Percentiles rank a stretch among this genome's conserved stretches.
These are phyloP conservation scores for Fukomys damarensis DNA, from an alignment of 2,113 vertebrate genomes.

Conservation along the genomic window DNA sequence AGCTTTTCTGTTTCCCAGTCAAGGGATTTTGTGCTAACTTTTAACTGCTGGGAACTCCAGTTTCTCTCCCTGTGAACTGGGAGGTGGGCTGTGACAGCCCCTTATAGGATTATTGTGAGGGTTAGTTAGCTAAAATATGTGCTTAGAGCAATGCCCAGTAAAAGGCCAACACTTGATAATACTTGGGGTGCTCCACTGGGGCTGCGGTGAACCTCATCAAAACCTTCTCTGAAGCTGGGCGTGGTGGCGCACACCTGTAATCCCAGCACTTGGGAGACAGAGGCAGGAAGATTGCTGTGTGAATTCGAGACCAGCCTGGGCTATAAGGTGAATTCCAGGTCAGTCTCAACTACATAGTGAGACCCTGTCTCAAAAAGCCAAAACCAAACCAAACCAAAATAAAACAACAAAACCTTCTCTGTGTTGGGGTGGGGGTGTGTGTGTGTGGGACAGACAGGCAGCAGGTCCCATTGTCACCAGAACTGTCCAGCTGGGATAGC, in stretches of 20 bases:
- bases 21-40: neutral
- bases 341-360: too few relatives aligned
- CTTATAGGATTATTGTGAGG: neutral
- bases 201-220: neutral
- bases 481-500: neutral
- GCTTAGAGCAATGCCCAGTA: neutral
- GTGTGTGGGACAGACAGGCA: neutral
- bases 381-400: too few relatives aligned
- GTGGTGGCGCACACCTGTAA: too few relatives aligned
- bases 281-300: too few relatives aligned
- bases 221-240: rapidly evolving
- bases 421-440: neutral
- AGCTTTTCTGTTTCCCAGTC: neutral
- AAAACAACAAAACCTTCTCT: neutral
- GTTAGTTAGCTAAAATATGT: neutral
- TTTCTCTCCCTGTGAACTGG: neutral
- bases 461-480: neutral
- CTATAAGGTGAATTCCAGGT: too few relatives aligned
- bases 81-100: neutral
- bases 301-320: too few relatives aligned
- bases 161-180: rapidly evolving
- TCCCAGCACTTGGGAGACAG: too few relatives aligned
- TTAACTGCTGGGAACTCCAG: neutral
- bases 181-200: neutral
- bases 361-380: too few relatives aligned